phyloP scores from a whole-genome alignment of 2,113 vertebrate species.

The Isichthys henryi region DNA sequence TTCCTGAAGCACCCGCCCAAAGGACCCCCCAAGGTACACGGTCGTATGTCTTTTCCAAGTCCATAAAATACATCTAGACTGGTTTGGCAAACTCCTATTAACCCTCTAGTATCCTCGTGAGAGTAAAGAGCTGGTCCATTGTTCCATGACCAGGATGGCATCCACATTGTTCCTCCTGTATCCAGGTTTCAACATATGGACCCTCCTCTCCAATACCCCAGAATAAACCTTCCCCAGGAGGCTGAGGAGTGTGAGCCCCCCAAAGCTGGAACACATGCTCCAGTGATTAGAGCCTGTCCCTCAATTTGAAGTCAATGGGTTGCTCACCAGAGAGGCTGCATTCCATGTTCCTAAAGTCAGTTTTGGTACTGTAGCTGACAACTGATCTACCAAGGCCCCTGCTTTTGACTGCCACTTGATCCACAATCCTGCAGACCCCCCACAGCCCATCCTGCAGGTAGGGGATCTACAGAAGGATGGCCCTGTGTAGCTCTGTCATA shows the following conservation, averaged over 20 bases:
- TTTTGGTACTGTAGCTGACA: background rate
- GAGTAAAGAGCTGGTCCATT: background rate
- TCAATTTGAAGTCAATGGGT: background rate
- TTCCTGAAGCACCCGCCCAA: background rate
- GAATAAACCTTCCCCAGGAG: background rate
- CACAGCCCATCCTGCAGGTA: background rate
- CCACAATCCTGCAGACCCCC: background rate
- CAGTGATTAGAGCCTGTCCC: background rate
- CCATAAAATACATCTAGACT: background rate
- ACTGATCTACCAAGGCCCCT: background rate
- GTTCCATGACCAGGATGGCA: background rate
- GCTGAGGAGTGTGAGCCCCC: background rate
- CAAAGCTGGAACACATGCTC: background rate
- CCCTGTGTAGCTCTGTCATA: background rate
- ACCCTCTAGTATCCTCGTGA: background rate
- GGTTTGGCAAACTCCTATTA: background rate
- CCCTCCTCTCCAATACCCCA: background rate
- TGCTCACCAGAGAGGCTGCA: background rate
- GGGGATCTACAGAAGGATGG: background rate
- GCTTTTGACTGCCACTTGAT: background rate
- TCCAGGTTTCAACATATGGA: background rate
- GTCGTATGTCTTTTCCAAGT: background rate
- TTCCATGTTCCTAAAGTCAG: background rate
- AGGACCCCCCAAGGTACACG: background rate
- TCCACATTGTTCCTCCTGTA: background rate